Conservation (phyloP, 2,797 vertebrate genomes). For the Pelochelys cantorii region DNA sequence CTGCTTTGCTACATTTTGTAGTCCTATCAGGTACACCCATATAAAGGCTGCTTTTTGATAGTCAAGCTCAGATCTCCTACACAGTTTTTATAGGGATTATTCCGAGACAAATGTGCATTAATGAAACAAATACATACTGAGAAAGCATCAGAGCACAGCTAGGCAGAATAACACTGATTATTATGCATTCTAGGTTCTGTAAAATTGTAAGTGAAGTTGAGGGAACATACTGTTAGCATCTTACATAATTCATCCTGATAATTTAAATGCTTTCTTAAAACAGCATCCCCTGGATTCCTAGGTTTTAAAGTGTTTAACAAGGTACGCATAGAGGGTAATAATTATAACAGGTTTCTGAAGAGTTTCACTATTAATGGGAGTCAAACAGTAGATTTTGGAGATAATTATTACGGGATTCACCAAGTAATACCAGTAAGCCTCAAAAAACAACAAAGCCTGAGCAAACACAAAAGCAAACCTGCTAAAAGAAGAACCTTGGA, state of each 20-base stretch:
- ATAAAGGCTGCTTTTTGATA: accelerated
- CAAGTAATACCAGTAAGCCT: constrained; percentile 7
- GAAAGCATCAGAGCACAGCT: background rate
- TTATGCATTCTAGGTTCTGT: constrained; percentile 23
- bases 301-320: constrained; percentile 50
- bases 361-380: constrained; percentile 49
- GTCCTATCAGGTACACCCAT: background rate
- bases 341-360: constrained; percentile 68
- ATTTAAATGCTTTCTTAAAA: constrained; percentile 66
- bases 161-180: background rate
- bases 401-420: constrained; percentile 46
- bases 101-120: background rate
- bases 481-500: background rate
- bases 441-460: background rate
- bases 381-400: constrained; percentile 59
- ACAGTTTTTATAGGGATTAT: background rate
- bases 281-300: constrained; percentile 51
- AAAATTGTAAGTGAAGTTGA: constrained; percentile 22
- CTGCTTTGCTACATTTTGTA: background rate
- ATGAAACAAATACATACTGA: background rate
- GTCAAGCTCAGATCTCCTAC: background rate
- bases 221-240: constrained; percentile 37
- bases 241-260: constrained; percentile 57
- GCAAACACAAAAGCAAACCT: background rate
- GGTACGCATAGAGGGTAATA: constrained; percentile 49